Evolutionary conservation across 2,888 invertebrate species (phyloP).

Genomic region (Athetis lepigone): DNA sequence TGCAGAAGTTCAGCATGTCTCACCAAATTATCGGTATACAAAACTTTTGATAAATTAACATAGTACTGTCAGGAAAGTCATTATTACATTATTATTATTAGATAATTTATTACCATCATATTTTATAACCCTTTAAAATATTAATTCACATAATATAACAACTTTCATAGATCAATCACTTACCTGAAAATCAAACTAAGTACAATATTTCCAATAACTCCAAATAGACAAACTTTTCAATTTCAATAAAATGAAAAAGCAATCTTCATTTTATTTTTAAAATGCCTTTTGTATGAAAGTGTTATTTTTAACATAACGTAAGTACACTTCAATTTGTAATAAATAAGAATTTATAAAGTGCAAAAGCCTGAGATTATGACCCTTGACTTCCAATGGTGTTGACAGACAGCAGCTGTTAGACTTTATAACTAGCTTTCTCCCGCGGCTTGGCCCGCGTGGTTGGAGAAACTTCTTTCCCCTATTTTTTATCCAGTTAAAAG

Average conservation of each 20-base stretch:
- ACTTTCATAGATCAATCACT: constrained; percentile 10
- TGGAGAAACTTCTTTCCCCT: too few species aligned
- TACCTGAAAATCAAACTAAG: constrained; percentile 4
- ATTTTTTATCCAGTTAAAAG: too few species aligned
- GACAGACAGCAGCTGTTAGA: constrained; percentile 1
- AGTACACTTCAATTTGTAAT: constrained; percentile 17
- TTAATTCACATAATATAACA: too few species aligned
- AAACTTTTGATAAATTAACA: too few species aligned
- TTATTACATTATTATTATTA: too few species aligned
- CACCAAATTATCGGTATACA: too few species aligned
- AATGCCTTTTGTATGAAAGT: constrained; percentile 20
- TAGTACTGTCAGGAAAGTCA: too few species aligned
- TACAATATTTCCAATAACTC: constrained; percentile 8
- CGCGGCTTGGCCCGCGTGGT: too few species aligned
- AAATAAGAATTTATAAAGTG: constrained; percentile 29
- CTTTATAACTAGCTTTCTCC: neutral
- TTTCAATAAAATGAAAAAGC: constrained; percentile 33
- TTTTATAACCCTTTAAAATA: too few species aligned
- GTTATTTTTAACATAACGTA: constrained; percentile 17
- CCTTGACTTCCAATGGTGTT: constrained; percentile 4
- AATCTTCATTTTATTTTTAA: constrained; percentile 21
- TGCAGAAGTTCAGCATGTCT: too few species aligned
- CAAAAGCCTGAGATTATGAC: constrained; percentile 13
- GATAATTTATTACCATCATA: too few species aligned
- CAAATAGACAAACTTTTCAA: constrained; percentile 24